A percentile compares a stretch with the other conserved stretches of the same genome.
These are phyloP conservation scores for Sceloporus tristichus DNA, from an alignment of 2,113 vertebrate species.

Conservation along the genomic window DNA sequence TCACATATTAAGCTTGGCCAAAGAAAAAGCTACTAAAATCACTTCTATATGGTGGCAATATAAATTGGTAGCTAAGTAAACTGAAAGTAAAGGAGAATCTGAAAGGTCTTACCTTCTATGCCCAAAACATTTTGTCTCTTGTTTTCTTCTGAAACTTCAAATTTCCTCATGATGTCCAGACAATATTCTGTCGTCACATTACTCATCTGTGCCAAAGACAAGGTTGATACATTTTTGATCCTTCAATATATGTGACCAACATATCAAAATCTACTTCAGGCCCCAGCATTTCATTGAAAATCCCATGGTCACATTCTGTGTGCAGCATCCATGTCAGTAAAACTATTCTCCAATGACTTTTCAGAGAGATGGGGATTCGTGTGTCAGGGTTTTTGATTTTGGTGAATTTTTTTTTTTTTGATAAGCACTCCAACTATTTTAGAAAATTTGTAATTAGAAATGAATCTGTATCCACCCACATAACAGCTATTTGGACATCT, in stretches of 20 bases:
- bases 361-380: background rate
- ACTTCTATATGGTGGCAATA: background rate
- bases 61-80: slow-evolving; percentile 14
- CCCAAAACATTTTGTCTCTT: slow-evolving; percentile 90
- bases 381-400: background rate
- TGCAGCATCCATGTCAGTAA: slow-evolving; percentile 38
- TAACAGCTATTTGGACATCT: slow-evolving; percentile 34
- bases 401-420: background rate
- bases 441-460: background rate
- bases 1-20: background rate
- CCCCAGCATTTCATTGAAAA: slow-evolving; percentile 35
- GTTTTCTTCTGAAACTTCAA: slow-evolving; percentile 94
- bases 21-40: background rate
- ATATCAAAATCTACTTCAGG: slow-evolving; percentile 35
- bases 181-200: slow-evolving; percentile 91
- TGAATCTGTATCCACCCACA: background rate
- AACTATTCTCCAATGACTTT: slow-evolving; percentile 20
- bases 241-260: slow-evolving; percentile 14
- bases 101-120: slow-evolving; percentile 88
- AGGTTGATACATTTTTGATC: slow-evolving; percentile 25
- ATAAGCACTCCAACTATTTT: slow-evolving; percentile 8
- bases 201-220: slow-evolving; percentile 84
- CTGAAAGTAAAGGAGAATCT: slow-evolving; percentile 6
- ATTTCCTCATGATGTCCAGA: slow-evolving; percentile 93
- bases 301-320: slow-evolving; percentile 3